These are phyloP conservation scores for Rattus rattus DNA, from an alignment of 2,113 vertebrate species.

Conservation along the genomic window DNA sequence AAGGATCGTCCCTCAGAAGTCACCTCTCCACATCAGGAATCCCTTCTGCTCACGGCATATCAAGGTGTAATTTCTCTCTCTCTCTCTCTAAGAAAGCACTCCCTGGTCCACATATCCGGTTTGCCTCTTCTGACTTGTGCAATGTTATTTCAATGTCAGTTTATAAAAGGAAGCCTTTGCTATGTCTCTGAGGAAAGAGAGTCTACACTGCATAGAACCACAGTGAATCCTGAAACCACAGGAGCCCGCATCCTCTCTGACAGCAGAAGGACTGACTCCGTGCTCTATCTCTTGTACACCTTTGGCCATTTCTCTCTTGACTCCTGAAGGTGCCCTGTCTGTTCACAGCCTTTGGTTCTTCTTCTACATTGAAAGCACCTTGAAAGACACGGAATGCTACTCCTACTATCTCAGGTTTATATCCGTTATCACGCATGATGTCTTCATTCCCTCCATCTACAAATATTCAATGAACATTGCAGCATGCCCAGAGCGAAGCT, in stretches of 20 bases:
- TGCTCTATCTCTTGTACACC: neutral
- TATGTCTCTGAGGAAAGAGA: neutral
- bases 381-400: neutral
- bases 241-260: neutral
- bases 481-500: neutral
- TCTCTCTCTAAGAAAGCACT: neutral
- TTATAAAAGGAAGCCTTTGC: neutral
- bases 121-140: neutral
- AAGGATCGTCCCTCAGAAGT: neutral
- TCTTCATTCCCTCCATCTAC: neutral
- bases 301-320: neutral
- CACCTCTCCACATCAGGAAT: neutral
- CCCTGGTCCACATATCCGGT: neutral
- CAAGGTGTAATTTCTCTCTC: neutral
- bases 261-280: neutral
- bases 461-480: neutral
- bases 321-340: neutral
- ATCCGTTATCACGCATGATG: neutral
- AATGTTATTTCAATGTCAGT: neutral
- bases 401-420: neutral
- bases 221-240: neutral
- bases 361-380: neutral
- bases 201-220: neutral
- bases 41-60: neutral
- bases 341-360: neutral